These are phyloP conservation scores for Rapana venosa DNA, from an alignment of 2,888 invertebrate species.

Conservation along the genomic window DNA sequence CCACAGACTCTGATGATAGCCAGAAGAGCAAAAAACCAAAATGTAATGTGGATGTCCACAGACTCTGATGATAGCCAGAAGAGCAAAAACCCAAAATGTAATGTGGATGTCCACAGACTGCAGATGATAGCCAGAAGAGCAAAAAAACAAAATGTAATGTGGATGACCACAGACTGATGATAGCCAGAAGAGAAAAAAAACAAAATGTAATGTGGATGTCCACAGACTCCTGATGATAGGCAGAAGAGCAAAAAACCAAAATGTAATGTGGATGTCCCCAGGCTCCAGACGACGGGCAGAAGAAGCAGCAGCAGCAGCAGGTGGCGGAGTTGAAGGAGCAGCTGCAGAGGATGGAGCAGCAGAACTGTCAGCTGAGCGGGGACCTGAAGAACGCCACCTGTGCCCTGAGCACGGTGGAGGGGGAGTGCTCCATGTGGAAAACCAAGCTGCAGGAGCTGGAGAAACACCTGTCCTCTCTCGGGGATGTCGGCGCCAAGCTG, in stretches of 20 bases:
- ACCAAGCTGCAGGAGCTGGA: slow-evolving; percentile 75
- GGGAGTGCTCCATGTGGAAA: slow-evolving; percentile 82
- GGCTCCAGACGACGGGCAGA: slow-evolving; percentile 59
- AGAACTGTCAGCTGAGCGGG: slow-evolving; percentile 70
- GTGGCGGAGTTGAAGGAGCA: slow-evolving; percentile 80
- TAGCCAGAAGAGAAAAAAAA: too few species aligned
- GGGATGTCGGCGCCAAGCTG: slow-evolving; percentile 81
- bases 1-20: too few species aligned
- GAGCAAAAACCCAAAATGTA: too few species aligned
- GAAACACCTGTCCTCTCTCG: slow-evolving; percentile 61
- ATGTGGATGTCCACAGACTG: too few species aligned
- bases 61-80: too few species aligned
- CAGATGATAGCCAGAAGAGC: too few species aligned
- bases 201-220: too few species aligned
- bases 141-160: too few species aligned
- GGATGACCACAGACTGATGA: too few species aligned
- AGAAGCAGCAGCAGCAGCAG: slow-evolving; percentile 69
- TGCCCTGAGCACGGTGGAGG: slow-evolving; percentile 79
- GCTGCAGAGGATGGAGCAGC: slow-evolving; percentile 69
- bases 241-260: background rate
- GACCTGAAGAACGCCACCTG: slow-evolving; percentile 73
- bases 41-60: too few species aligned
- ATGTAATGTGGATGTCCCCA: background rate
- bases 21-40: too few species aligned
- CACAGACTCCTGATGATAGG: too few species aligned